Evolutionary conservation across 2,888 invertebrate species (phyloP).

Genomic region (Cantharis nigra): DNA sequence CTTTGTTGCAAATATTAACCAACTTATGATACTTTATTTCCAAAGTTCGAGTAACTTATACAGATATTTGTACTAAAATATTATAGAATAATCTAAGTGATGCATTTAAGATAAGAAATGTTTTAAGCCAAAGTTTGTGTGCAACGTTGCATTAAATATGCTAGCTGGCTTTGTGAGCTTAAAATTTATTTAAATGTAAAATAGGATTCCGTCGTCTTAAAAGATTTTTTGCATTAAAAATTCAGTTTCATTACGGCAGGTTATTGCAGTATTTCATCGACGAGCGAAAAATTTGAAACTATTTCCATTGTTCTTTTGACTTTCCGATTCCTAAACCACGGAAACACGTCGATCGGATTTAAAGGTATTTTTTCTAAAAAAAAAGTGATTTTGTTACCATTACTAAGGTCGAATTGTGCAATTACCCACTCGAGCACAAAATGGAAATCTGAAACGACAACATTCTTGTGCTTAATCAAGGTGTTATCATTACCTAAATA

Average conservation of each 20-base stretch:
- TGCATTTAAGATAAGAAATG: neutral
- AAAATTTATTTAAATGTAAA: neutral
- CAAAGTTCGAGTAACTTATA: neutral
- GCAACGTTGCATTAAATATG: neutral
- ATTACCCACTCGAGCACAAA: neutral
- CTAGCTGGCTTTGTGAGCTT: neutral
- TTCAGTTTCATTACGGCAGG: neutral
- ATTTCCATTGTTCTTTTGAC: neutral
- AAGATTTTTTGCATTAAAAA: neutral
- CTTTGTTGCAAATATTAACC: neutral
- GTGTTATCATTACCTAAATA: neutral
- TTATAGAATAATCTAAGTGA: neutral
- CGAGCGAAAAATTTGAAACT: neutral
- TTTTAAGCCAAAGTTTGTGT: neutral
- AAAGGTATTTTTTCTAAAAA: neutral
- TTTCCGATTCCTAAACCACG: neutral
- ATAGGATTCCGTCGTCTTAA: neutral
- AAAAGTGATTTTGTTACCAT: neutral
- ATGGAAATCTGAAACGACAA: neutral
- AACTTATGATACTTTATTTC: neutral
- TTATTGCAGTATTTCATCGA: neutral
- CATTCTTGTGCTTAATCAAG: neutral
- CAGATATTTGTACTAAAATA: neutral
- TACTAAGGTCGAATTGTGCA: neutral
- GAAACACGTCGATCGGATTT: neutral